Conservation (phyloP, 2,113 vertebrate species). For the Copsychus sechellarum region DNA sequence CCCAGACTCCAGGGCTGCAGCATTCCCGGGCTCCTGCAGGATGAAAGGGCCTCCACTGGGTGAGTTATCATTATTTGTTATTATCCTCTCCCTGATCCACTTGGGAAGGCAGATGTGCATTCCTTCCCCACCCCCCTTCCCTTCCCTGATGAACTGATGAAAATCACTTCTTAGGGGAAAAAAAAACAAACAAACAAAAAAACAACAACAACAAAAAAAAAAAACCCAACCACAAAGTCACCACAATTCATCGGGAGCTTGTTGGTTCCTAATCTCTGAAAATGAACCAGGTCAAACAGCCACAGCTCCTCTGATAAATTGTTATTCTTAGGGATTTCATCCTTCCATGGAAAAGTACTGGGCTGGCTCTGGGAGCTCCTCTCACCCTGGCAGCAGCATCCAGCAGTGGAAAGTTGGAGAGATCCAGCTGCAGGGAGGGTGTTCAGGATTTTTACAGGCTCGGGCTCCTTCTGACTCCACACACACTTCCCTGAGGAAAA, state of each 20-base stretch:
- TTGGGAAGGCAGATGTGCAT: slow-evolving; percentile 37
- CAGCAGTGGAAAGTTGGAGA: slow-evolving; percentile 61
- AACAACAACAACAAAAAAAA: background rate
- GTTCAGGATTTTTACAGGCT: slow-evolving; percentile 25
- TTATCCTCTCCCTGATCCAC: slow-evolving; percentile 28
- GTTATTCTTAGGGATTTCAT: slow-evolving; percentile 61
- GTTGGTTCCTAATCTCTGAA: slow-evolving; percentile 63
- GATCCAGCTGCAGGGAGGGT: slow-evolving; percentile 53
- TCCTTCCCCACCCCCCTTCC: background rate
- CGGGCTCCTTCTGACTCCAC: background rate
- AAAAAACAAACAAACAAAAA: background rate
- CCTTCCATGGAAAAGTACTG: slow-evolving; percentile 72
- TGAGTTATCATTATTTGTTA: slow-evolving; percentile 31
- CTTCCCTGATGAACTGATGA: background rate
- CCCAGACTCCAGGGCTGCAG: background rate
- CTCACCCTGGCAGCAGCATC: slow-evolving; percentile 46
- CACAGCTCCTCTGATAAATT: slow-evolving; percentile 48
- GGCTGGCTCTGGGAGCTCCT: slow-evolving; percentile 47
- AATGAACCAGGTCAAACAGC: slow-evolving; percentile 63
- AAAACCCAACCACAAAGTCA: slow-evolving; percentile 10
- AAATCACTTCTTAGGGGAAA: slow-evolving; percentile 52
- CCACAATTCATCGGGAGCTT: slow-evolving; percentile 29
- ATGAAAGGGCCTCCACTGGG: slow-evolving; percentile 1
- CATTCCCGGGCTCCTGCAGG: background rate
- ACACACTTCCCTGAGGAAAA: slow-evolving; percentile 26